Percentiles rank a stretch among this genome's conserved stretches.
Conservation (phyloP, 2,888 invertebrate species). For the Thysanoteuthis rhombus region DNA sequence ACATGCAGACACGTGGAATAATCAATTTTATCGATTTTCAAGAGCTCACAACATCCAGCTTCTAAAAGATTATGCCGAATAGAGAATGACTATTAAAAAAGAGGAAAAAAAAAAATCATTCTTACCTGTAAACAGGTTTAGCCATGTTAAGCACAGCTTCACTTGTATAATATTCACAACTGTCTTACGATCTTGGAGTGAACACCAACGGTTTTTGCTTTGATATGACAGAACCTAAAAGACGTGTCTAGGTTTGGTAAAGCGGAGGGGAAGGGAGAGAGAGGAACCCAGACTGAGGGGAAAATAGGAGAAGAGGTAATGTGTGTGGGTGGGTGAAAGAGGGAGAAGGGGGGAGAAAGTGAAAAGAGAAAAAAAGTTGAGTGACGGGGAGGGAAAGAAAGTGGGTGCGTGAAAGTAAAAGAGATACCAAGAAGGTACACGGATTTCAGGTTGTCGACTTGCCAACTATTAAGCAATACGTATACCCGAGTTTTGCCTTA, state of each 20-base stretch:
- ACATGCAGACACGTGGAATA: neutral
- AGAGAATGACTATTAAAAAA: neutral
- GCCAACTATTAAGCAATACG: constrained; percentile 12
- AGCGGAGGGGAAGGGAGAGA: neutral
- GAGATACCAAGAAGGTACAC: neutral
- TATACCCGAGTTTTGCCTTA: neutral
- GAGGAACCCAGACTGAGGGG: neutral
- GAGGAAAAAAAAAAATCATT: neutral
- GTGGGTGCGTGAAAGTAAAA: neutral
- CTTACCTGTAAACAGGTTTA: neutral
- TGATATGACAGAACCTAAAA: neutral
- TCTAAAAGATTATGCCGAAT: neutral
- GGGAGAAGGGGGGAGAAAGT: neutral
- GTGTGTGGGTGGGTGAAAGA: neutral
- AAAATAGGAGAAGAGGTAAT: neutral
- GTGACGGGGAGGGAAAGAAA: neutral
- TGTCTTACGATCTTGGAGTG: neutral
- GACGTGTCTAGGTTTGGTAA: neutral
- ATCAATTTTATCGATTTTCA: constrained; percentile 13
- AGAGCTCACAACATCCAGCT: neutral
- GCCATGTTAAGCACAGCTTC: constrained; percentile 12
- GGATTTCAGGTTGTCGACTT: neutral
- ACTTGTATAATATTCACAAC: neutral
- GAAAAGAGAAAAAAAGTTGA: neutral
- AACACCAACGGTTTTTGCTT: neutral